Base-by-base conservation (phyloP, 2,888 invertebrate genomes). In the Theretra japonica region DNA sequence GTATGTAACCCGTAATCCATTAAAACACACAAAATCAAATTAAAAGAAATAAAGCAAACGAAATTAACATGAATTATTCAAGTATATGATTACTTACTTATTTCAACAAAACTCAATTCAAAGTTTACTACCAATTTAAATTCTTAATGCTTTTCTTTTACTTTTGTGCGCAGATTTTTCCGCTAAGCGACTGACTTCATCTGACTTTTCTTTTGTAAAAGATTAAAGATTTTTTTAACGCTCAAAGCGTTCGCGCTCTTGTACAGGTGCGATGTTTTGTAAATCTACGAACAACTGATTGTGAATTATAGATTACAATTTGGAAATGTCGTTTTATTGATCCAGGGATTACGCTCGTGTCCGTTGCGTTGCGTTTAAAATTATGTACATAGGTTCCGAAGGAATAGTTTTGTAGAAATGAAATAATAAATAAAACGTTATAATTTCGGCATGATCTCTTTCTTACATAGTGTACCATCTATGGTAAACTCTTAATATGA, bases 71-170 rank as follows among this genome's bases (percentile, higher is more conserved):
- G 82, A 84, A 84, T 84, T 77, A 84, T 85, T 83, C 85, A 87
- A 75, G 81, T 86, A 86, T 84, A 82, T 82, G 84, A 88, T 72
- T 71, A 72, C 68, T 88, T 85, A 84, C 85, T 83, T 79, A 85
- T 83, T 87, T 86, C 83, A 86, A 85, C 84, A 83, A 86, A 87
- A 88, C 84, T 88, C 88, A 84, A 88, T 87, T 85, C 85, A 82
- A 88, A 88, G 84, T 88, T 88, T 84, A 82, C 82, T 83, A 84
- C 77, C 83, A 84, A 86, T 88, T 86, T 87, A 87, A 88, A 90
- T 90, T 86, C 72, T 72, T 72, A 72, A 85, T 85, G 82, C 83
- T 85, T 84, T 83, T 82, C 82, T 82, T 83, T 82, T 78, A 65
- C 78, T 82, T 86, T 72, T 72, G 59, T 69, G 53, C 69, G 59